These are phyloP conservation scores for Phataginus tricuspis DNA, from an alignment of 2,797 vertebrate species.

Conservation along the genomic window DNA sequence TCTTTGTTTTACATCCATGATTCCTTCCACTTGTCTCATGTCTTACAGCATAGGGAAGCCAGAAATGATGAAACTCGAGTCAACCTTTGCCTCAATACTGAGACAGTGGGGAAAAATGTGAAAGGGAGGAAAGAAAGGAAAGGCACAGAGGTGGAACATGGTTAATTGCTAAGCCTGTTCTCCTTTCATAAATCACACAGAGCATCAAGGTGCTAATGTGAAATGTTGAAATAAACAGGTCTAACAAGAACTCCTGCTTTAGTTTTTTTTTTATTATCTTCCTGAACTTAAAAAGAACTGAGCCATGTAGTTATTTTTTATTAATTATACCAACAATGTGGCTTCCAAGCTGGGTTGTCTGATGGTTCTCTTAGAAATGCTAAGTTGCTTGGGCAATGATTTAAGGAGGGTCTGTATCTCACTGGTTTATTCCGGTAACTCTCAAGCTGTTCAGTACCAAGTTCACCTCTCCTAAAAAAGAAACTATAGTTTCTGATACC, in stretches of 20 bases:
- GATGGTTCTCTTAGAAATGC: conserved; percentile 31
- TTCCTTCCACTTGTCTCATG: neutral
- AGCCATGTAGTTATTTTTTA: neutral
- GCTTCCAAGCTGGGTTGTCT: neutral
- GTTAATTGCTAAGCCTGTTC: conserved; percentile 27
- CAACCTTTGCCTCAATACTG: neutral
- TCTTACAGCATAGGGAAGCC: neutral
- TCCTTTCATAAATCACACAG: neutral
- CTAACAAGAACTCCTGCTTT: conserved; percentile 61
- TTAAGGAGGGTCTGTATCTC: neutral
- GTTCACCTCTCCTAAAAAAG: neutral
- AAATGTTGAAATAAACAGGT: conserved; percentile 69
- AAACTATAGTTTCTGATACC: neutral
- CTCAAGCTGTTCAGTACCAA: conserved; percentile 28
- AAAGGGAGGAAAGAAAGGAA: neutral
- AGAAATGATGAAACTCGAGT: neutral
- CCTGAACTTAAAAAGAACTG: conserved; percentile 38
- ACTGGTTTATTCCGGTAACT: conserved; percentile 12
- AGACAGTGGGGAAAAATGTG: neutral
- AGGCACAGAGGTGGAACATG: neutral
- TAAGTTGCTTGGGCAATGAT: neutral
- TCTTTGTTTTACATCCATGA: neutral
- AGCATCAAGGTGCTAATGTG: neutral
- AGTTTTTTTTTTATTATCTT: conserved; percentile 44
- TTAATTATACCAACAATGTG: conserved; percentile 3